Evolutionary conservation across 1,140 invertebrate species (phyloP).

Genomic region (Zaprionus taronus): DNA sequence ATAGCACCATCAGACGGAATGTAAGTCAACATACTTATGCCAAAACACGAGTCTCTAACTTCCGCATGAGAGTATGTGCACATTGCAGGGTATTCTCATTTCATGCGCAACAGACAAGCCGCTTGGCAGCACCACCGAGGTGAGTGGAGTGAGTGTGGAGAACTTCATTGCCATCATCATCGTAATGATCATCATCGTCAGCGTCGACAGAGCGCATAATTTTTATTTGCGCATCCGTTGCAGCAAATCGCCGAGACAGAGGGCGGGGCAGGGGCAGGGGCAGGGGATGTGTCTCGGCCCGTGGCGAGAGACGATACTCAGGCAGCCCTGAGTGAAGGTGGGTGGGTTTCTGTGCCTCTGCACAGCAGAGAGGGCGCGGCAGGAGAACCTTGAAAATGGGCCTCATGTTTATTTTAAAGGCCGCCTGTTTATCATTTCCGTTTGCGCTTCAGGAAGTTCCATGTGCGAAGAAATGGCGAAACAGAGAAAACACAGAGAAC

Average conservation of each 20-base stretch:
- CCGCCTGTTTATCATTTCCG: constrained; percentile 70
- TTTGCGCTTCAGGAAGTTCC: constrained; percentile 67
- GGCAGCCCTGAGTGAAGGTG: constrained; percentile 14
- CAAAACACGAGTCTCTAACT: neutral
- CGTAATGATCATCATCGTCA: constrained; percentile 20
- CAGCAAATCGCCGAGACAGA: constrained; percentile 30
- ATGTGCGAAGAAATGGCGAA: constrained; percentile 35
- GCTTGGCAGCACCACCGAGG: neutral
- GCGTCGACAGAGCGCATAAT: constrained; percentile 62
- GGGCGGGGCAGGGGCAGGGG: neutral
- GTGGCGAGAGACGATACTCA: constrained; percentile 3
- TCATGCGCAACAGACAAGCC: neutral
- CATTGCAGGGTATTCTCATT: neutral
- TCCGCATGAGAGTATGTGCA: neutral
- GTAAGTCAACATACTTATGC: too few species aligned
- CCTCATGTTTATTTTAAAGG: constrained; percentile 45
- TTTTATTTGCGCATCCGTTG: constrained; percentile 74
- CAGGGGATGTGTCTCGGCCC: neutral
- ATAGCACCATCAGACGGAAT: too few species aligned
- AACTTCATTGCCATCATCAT: constrained; percentile 17
- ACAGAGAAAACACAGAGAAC: constrained; percentile 10
- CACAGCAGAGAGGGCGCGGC: neutral
- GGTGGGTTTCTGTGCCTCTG: constrained; percentile 3
- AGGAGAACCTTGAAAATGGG: constrained; percentile 54
- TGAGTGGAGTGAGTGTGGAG: neutral